These are phyloP conservation scores for Leptopilina clavipes DNA, from an alignment of 1,140 invertebrate genomes.

Conservation along the genomic window DNA sequence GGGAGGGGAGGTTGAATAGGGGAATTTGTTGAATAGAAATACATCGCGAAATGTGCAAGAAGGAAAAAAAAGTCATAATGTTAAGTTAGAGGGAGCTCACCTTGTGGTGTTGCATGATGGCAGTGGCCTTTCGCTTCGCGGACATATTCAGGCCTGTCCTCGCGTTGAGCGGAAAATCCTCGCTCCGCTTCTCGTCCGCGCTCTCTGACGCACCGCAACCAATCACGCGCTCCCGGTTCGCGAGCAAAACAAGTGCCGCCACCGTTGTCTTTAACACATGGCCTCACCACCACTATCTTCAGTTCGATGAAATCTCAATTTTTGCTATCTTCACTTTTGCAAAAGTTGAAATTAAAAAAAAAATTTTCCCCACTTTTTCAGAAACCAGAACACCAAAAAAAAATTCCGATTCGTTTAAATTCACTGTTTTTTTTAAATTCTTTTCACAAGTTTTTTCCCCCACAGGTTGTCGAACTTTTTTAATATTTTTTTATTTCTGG, in stretches of 20 bases:
- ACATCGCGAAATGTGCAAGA: slow-evolving; percentile 40
- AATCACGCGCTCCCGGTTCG: slow-evolving; percentile 43
- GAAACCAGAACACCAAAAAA: no score
- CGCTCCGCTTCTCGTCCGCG: slow-evolving; percentile 51
- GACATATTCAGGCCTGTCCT: slow-evolving; percentile 74
- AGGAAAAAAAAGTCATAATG: not conserved
- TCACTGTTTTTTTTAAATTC: no score
- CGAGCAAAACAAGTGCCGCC: slow-evolving; percentile 49
- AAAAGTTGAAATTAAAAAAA: not conserved
- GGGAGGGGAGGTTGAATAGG: slow-evolving; percentile 8
- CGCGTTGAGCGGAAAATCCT: slow-evolving; percentile 58
- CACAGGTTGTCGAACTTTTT: no score
- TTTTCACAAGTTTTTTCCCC: no score
- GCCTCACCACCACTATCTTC: slow-evolving; percentile 40
- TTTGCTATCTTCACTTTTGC: no score
- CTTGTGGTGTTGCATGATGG: slow-evolving; percentile 79
- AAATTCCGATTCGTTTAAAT: no score
- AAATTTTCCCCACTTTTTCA: slow-evolving; percentile 24
- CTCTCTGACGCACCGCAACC: slow-evolving; percentile 43
- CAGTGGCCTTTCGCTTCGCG: slow-evolving; percentile 78
- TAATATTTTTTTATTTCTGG: no score
- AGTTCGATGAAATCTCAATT: slow-evolving; percentile 5
- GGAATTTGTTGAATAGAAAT: slow-evolving; percentile 44
- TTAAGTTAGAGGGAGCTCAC: slow-evolving; percentile 63
- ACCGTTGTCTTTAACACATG: slow-evolving; percentile 57